phyloP scores from a whole-genome alignment of 2,888 invertebrate species.

The Pollenia amentaria region DNA sequence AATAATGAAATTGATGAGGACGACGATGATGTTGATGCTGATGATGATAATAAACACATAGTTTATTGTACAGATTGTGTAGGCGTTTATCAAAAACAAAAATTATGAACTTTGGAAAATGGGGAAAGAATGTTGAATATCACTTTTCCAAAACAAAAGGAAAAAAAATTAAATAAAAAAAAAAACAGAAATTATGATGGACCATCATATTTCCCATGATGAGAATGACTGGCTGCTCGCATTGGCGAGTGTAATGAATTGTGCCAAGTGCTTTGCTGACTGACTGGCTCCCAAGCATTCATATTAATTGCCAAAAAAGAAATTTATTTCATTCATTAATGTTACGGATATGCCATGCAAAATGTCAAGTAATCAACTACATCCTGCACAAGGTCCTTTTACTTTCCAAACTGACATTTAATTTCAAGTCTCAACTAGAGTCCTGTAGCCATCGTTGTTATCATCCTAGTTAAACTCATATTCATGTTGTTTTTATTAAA shows the following conservation, averaged over 20 bases:
- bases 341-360: constrained; percentile 79
- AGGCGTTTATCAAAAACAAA: constrained; percentile 64
- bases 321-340: constrained; percentile 83
- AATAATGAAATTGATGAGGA: constrained; percentile 61
- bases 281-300: constrained; percentile 7
- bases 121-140: constrained; percentile 22
- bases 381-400: constrained; percentile 79
- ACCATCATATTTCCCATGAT: constrained; percentile 68
- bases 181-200: constrained; percentile 62
- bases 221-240: constrained; percentile 52
- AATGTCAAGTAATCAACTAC: constrained; percentile 83
- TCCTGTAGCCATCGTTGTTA: constrained; percentile 22
- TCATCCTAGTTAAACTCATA: constrained; percentile 42
- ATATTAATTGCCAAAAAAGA: constrained; percentile 83
- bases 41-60: constrained; percentile 59
- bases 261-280: constrained; percentile 49
- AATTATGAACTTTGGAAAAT: constrained; percentile 48
- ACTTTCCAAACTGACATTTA: constrained; percentile 65
- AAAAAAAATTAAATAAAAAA: background rate
- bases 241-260: constrained; percentile 67
- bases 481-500: constrained; percentile 71
- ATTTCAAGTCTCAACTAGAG: constrained; percentile 48
- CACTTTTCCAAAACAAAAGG: background rate
- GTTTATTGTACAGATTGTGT: constrained; percentile 66
- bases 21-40: constrained; percentile 20